Evolutionary conservation across 2,113 vertebrate genomes (phyloP), one percentile per base, ranked within the genome.

Genomic region (Carettochelys insculpta): DNA sequence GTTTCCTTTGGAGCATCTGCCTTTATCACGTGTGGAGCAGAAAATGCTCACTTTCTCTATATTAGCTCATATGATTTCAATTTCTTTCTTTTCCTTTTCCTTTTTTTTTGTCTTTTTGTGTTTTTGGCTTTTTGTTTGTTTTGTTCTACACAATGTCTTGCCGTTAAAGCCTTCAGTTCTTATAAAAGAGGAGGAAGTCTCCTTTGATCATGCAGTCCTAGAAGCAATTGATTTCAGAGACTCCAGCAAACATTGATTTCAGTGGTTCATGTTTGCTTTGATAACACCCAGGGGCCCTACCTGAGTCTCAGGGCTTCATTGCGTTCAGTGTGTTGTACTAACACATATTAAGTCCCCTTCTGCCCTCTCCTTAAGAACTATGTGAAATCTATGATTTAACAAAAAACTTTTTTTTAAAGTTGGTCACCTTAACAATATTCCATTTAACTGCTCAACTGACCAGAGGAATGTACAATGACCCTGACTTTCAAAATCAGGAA

Each of bases 1-100:
- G 90, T 93, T 95, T 80, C 54, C 93, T 73, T 93, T 91, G 84
- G 52, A 95, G 56, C 50, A 88, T 45, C n/a, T 90, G 52, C 79
- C 95, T 90, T 48, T 78, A 90, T 45, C 1, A 1, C 65, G 45
- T 20, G 5, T 34, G 10, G 77, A 81, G 31, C 56, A 58, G 82
- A 87, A 90, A 50, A 83, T 88, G 77, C 25, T 91, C 91, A 79
- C 96, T 93, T 88, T 38, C 53, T 83, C 79, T 77, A 87, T 53
- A 92, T 56, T 38, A 81, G 75, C 73, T 91, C 53, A 79, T 65
- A n/a, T 56, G 29, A 80, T 88, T 65, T 29, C 34, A 91, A 41
- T n/a, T n/a, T n/a, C n/a, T n/a, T n/a, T n/a, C n/a, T n/a, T n/a
- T n/a, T n/a, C n/a, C n/a, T n/a, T n/a, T n/a, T n/a, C n/a, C n/a